Percentiles rank a stretch among this genome's conserved stretches.
These are phyloP conservation scores for Osmerus eperlanus DNA, from an alignment of 2,113 vertebrate genomes.

Conservation along the genomic window DNA sequence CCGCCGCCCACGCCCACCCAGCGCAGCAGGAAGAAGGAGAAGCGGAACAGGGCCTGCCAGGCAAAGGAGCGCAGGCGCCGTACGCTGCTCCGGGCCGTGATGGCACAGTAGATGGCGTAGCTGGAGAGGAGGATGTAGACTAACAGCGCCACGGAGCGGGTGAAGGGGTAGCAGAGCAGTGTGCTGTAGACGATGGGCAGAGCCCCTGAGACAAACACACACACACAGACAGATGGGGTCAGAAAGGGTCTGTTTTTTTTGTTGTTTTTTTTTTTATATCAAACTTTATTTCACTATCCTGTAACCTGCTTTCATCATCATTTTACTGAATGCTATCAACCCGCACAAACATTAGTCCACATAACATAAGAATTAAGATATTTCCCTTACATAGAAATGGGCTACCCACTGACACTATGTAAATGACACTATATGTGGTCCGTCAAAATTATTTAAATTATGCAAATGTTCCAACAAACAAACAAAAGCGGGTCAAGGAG, in stretches of 20 bases:
- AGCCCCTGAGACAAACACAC: conserved; percentile 70
- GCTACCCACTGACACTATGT: too few species aligned
- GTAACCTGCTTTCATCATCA: too few species aligned
- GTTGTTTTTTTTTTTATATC: too few species aligned
- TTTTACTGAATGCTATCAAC: too few species aligned
- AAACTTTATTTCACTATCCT: too few species aligned
- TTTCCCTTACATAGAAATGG: too few species aligned
- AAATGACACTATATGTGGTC: too few species aligned
- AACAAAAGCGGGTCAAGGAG: not conserved
- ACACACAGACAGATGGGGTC: conserved; percentile 12
- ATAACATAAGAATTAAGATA: too few species aligned
- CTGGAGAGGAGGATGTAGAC: conserved; percentile 83
- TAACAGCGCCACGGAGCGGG: conserved; percentile 79
- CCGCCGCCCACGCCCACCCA: conserved; percentile 81
- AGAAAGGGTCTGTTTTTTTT: not conserved
- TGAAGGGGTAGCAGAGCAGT: conserved; percentile 82
- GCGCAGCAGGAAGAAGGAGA: conserved; percentile 85
- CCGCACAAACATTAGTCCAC: too few species aligned
- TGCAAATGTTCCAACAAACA: not conserved
- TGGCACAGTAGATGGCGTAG: conserved; percentile 84
- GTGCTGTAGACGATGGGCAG: conserved; percentile 91
- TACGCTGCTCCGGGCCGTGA: conserved; percentile 84
- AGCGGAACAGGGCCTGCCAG: conserved; percentile 87
- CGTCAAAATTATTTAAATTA: too few species aligned
- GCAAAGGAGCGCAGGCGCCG: conserved; percentile 84